These are phyloP conservation scores for Penaeus indicus DNA, from an alignment of 1,140 invertebrate genomes.

Conservation along the genomic window DNA sequence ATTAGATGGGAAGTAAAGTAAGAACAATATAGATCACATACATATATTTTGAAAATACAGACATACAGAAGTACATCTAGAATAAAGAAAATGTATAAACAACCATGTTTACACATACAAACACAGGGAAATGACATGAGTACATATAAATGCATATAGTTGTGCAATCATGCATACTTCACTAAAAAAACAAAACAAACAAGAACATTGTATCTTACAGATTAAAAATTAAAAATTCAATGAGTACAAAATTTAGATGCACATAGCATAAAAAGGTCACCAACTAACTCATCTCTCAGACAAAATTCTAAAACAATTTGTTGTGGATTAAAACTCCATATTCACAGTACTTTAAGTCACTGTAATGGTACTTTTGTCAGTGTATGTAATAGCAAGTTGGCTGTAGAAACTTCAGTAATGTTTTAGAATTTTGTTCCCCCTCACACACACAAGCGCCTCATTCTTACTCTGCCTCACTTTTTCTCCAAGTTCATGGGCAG, in stretches of 20 bases:
- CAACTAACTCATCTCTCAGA: background rate
- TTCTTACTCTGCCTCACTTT: slow-evolving; percentile 43
- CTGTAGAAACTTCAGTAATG: background rate
- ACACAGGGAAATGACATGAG: background rate
- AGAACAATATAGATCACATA: slow-evolving; percentile 1
- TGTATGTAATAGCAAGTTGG: too few relatives aligned
- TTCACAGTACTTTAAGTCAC: slow-evolving; percentile 8
- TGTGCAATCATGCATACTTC: background rate
- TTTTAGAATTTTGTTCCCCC: slow-evolving; percentile 47
- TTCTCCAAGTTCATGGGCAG: slow-evolving; percentile 36
- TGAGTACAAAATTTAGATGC: slow-evolving; percentile 46
- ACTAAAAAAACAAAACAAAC: slow-evolving; percentile 1
- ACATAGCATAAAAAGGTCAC: slow-evolving; percentile 15
- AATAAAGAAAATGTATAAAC: slow-evolving; percentile 18
- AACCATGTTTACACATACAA: background rate
- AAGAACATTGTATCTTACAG: background rate
- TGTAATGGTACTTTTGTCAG: too few relatives aligned
- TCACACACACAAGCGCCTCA: slow-evolving; percentile 20
- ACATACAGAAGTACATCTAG: slow-evolving; percentile 27
- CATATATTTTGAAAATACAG: slow-evolving; percentile 2
- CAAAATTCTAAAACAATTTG: slow-evolving; percentile 38
- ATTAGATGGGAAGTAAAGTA: too few relatives aligned
- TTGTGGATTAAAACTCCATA: slow-evolving; percentile 2
- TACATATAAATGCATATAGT: slow-evolving; percentile 3
- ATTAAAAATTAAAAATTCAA: background rate